Evolutionary conservation across 2,888 invertebrate species (phyloP), one percentile per base, ranked within the genome.

Genomic region (Ormyrus labotus): DNA sequence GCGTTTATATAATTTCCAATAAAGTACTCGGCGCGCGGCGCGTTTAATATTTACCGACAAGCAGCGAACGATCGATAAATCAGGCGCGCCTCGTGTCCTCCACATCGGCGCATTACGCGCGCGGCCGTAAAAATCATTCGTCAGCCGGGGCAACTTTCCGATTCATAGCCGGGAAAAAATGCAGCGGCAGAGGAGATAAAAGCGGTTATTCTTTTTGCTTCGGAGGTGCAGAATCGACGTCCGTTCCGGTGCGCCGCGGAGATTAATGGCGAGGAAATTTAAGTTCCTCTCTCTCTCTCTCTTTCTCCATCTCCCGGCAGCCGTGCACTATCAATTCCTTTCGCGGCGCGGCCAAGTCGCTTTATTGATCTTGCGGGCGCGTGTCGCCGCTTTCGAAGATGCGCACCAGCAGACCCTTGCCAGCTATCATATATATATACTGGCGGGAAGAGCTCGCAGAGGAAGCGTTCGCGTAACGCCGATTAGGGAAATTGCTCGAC

Each of bases 241-340:
- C n/a, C 73, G 47, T 19, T 50, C 64, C 3, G 19, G 34, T 19
- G 13, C n/a, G 48, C 34, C 9, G 2, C 19, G 9, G 57, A 74
- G 57, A 79, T 79, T 79, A 79, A 79, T 69, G 63, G 69, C 57
- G 69, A 55, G 73, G 68, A 69, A 79, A 74, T 73, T 74, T 53
- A 70, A 79, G 74, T 69, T 64, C 53, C 58, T 61, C 65, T 34
- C 45, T 19, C 13, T 34, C 55, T 45, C 50, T 10, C 48, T 53
- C 51, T 53, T 9, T 53, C 53, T 7, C 53, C 8, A 7, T 53
- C 53, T 53, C 7, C 53, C 19, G 19, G 19, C 19, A 19, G 19
- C 19, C 19, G 19, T 19, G 19, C 19, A 19, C 19, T 19, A 19
- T 19, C 19, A 19, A 19, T 19, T 19, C 19, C 19, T 19, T 19